Evolutionary conservation across 2,888 invertebrate species (phyloP).

Genomic region (Rotaria sp.): DNA sequence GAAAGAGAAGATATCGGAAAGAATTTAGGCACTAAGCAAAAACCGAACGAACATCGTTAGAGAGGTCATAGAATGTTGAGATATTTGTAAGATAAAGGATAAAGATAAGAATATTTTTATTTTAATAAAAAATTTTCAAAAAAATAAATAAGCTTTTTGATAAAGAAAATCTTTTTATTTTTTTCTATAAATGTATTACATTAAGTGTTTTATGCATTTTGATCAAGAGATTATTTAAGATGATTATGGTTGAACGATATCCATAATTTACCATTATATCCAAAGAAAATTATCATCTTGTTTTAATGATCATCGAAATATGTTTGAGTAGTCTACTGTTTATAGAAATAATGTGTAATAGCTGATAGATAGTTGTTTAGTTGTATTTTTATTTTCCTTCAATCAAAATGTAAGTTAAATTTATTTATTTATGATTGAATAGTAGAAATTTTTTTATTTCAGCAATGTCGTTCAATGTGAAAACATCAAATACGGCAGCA

Average conservation of each 20-base stretch:
- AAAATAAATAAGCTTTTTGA: neutral
- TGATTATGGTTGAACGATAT: conserved; percentile 7
- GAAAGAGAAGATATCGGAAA: conserved; percentile 30
- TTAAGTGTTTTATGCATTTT: neutral
- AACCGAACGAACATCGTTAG: neutral
- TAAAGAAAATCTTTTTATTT: neutral
- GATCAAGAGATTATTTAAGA: neutral
- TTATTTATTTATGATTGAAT: neutral
- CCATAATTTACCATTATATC: neutral
- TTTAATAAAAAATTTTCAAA: neutral
- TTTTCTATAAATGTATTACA: neutral
- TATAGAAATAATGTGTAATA: neutral
- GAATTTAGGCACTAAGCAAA: conserved; percentile 11
- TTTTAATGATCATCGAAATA: neutral
- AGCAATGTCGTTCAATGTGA: conserved; percentile 6
- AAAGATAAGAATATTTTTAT: neutral
- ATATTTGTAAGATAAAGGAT: neutral
- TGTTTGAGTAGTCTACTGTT: neutral
- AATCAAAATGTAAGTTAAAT: neutral
- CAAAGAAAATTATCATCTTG: neutral
- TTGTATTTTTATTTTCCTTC: neutral
- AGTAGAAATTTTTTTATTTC: neutral
- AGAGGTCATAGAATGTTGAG: neutral
- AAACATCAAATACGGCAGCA: neutral
- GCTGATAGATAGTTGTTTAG: neutral